Percentiles rank a stretch among this genome's conserved stretches.
phyloP scores from a whole-genome alignment of 2,888 invertebrate species.

The Catocala sponsa region DNA sequence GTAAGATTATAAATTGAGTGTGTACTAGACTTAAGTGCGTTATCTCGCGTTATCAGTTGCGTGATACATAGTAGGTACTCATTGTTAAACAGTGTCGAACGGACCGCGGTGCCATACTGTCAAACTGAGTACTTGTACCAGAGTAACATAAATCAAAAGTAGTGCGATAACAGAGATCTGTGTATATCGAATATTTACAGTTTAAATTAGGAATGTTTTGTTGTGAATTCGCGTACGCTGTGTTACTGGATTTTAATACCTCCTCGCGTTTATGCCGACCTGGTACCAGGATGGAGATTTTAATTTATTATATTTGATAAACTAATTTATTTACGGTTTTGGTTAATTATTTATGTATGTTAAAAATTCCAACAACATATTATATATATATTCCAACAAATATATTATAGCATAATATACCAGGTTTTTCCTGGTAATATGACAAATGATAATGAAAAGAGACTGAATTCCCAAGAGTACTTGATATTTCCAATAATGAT shows the following conservation, averaged over 20 bases:
- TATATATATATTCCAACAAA: no score
- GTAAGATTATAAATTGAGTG: slow-evolving; percentile 6
- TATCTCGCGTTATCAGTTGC: slow-evolving; percentile 21
- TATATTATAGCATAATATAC: no score
- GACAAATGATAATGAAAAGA: no score
- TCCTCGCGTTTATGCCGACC: slow-evolving; percentile 9
- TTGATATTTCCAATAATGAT: no score
- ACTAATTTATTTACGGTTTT: no score
- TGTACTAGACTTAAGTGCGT: slow-evolving; percentile 16
- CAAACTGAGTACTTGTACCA: slow-evolving; percentile 10
- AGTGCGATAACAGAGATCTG: background rate
- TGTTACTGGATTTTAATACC: slow-evolving; percentile 1
- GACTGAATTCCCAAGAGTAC: no score
- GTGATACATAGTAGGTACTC: slow-evolving; percentile 6
- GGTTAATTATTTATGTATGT: no score
- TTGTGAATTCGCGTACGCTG: slow-evolving; percentile 1
- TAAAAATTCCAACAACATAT: no score
- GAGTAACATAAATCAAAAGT: slow-evolving; percentile 12
- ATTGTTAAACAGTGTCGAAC: slow-evolving; percentile 18
- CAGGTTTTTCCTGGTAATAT: no score
- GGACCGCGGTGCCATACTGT: slow-evolving; percentile 12
- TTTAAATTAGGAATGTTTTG: slow-evolving; percentile 1
- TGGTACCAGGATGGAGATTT: slow-evolving; percentile 8
- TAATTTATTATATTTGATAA: no score
- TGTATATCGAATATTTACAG: background rate